Base-by-base conservation (phyloP, 2,888 invertebrate species). In the Patella caerulea region DNA sequence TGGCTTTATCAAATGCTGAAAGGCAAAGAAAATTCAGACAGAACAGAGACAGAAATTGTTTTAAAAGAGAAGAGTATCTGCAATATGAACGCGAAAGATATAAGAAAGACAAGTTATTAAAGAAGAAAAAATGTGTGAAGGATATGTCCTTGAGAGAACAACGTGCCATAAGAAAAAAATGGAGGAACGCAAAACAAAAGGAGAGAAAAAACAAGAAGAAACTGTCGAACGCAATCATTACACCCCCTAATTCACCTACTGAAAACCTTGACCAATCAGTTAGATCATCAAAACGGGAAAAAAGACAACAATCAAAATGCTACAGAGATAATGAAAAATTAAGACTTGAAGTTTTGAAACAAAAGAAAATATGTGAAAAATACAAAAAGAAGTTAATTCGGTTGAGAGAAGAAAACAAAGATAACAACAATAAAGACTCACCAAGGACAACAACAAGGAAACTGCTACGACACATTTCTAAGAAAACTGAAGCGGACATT, bases 401-500 rank as follows among this genome's bases (percentile, higher is more conserved):
- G 59, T 59, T 59, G n/a, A 59, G 19, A 17, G 19, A 59, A 59
- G 4, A 59, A 59, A 72, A 9, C 65, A n/a, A 3, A 72, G 78
- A 72, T 77, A 72, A 72, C 2, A 29, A 29, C 29, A 3, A 29
- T 29, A 29, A 2, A 3, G 29, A 29, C 29, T 29, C 72, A 15
- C 53, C 72, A 52, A 34, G 19, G 52, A 52, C 12, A 15, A 72
- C 34, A 19, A 72, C 72, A 54, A 72, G 24, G 52, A 72, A 19
- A 72, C 12, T 72, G n/a, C 72, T 72, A 52, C 12, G 53, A 72
- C 53, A 29, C 12, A 24, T 29, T 54, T 29, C 34, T 52, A 14
- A 72, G 52, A 15, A 72, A 52, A 17, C 15, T 72, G 17, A 19
- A 52, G 5, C 34, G 54, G 34, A 72, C 72, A 7, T 52, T 72